A percentile compares a stretch with the other conserved stretches of the same genome.
phyloP scores from a whole-genome alignment of 1,140 invertebrate genomes.

The Neoseiulus cucumeris region DNA sequence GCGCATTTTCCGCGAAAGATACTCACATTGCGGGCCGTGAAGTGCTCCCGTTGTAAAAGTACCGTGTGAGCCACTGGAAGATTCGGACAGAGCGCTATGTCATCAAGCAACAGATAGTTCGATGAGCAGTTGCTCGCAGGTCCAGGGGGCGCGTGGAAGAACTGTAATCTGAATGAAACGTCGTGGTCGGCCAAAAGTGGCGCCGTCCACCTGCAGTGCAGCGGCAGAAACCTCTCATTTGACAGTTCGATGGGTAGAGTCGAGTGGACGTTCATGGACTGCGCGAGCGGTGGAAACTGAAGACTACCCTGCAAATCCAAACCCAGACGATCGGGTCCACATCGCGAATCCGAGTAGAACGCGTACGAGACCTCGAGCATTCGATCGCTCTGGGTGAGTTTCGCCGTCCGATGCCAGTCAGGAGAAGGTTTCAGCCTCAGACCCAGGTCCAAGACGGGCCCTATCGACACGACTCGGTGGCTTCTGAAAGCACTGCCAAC shows the following conservation, averaged over 20 bases:
- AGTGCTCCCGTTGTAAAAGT: constrained; percentile 15
- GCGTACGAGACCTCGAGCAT: constrained; percentile 3
- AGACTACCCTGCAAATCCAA: constrained; percentile 18
- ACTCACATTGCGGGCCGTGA: constrained; percentile 14
- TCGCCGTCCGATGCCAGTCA: constrained; percentile 11
- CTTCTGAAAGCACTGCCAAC: constrained; percentile 9
- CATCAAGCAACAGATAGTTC: constrained; percentile 17
- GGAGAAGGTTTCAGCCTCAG: constrained; percentile 12
- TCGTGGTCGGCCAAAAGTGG: constrained; percentile 18
- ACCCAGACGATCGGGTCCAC: constrained; percentile 17
- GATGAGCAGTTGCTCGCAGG: constrained; percentile 16
- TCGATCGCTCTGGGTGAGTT: neutral
- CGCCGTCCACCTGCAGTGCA: constrained; percentile 18
- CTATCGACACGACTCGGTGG: constrained; percentile 13
- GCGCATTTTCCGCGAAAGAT: neutral
- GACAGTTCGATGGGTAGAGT: constrained; percentile 12
- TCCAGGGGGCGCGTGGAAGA: constrained; percentile 12
- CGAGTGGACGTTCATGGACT: neutral
- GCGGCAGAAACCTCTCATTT: constrained; percentile 10
- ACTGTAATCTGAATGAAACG: constrained; percentile 18
- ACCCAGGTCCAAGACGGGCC: constrained; percentile 13
- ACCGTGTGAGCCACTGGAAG: constrained; percentile 14
- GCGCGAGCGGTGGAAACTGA: constrained; percentile 15
- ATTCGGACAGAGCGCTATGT: constrained; percentile 17
- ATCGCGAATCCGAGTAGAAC: constrained; percentile 17